These are phyloP conservation scores for Callionymus lyra DNA, from an alignment of 2,113 vertebrate species.

Conservation along the genomic window DNA sequence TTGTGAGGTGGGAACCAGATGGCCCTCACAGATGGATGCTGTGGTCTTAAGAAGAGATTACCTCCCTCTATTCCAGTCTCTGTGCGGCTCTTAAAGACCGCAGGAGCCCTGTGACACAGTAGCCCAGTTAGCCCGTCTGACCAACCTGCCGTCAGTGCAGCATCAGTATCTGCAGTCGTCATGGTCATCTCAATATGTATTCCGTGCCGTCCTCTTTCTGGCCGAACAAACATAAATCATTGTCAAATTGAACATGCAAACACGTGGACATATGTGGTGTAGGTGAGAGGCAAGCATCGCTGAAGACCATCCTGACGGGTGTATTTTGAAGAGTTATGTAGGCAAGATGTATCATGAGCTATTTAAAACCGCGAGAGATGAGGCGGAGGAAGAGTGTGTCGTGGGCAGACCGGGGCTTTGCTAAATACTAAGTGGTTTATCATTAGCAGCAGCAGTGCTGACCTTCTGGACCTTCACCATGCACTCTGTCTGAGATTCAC, in stretches of 20 bases:
- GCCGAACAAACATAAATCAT: too few relatives aligned
- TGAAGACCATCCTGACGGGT: too few relatives aligned
- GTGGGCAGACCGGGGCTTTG: conserved; percentile 15
- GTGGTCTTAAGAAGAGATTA: conserved; percentile 76
- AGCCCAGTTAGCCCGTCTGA: conserved; percentile 47
- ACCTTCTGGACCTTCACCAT: conserved; percentile 7
- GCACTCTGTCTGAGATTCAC: conserved; percentile 18
- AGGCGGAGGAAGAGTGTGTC: neutral
- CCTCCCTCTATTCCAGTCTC: conserved; percentile 59
- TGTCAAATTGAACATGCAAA: too few relatives aligned
- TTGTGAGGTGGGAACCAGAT: conserved; percentile 58
- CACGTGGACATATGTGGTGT: too few relatives aligned
- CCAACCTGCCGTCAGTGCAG: conserved; percentile 23
- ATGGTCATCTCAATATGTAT: too few relatives aligned
- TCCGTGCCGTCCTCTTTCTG: too few relatives aligned
- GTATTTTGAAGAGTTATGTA: neutral
- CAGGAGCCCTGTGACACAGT: conserved; percentile 50
- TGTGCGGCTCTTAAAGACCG: conserved; percentile 48
- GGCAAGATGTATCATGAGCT: too few relatives aligned
- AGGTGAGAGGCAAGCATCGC: too few relatives aligned
- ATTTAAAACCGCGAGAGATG: too few relatives aligned
- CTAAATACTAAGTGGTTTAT: conserved; percentile 43
- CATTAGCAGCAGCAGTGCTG: conserved; percentile 3
- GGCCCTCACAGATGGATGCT: conserved; percentile 74
- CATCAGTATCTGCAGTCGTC: neutral